Conservation (phyloP, 2,888 invertebrate species). For the Strigamia crassipes region DNA sequence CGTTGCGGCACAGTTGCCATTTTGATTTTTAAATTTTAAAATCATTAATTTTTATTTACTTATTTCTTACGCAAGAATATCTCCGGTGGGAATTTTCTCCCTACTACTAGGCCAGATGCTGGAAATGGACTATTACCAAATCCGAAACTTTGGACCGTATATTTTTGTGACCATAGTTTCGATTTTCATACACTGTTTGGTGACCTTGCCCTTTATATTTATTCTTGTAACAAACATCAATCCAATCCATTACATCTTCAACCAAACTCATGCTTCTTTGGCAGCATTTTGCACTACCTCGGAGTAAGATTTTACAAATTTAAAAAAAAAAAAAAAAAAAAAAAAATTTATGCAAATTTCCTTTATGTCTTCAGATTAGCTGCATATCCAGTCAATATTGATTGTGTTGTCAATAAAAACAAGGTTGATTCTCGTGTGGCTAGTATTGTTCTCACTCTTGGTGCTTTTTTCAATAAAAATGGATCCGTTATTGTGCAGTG, state of each 20-base stretch:
- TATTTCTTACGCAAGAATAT: not conserved
- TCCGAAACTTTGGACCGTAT: not conserved
- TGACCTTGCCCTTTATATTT: not conserved
- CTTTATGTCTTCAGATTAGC: not conserved
- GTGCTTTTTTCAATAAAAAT: constrained; percentile 13
- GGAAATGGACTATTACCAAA: not conserved
- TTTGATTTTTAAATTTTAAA: too few species aligned
- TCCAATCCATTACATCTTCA: not conserved
- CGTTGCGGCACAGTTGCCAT: too few species aligned
- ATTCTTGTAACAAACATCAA: not conserved
- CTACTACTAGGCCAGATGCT: not conserved
- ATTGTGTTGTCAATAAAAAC: constrained; percentile 12
- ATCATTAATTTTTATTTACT: too few species aligned
- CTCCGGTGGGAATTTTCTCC: not conserved
- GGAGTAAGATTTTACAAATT: not conserved
- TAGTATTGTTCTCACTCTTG: not conserved
- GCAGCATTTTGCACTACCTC: constrained; percentile 1
- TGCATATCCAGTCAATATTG: not conserved
- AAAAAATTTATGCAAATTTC: too few species aligned
- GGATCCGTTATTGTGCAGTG: constrained; percentile 1
- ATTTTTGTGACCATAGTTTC: not conserved
- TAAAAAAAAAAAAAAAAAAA: too few species aligned
- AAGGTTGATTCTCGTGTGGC: not conserved
- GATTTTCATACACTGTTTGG: not conserved
- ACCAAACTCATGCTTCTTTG: constrained; percentile 22